These are phyloP conservation scores for Phasianus colchicus DNA, from an alignment of 2,113 vertebrate species.

Conservation along the genomic window DNA sequence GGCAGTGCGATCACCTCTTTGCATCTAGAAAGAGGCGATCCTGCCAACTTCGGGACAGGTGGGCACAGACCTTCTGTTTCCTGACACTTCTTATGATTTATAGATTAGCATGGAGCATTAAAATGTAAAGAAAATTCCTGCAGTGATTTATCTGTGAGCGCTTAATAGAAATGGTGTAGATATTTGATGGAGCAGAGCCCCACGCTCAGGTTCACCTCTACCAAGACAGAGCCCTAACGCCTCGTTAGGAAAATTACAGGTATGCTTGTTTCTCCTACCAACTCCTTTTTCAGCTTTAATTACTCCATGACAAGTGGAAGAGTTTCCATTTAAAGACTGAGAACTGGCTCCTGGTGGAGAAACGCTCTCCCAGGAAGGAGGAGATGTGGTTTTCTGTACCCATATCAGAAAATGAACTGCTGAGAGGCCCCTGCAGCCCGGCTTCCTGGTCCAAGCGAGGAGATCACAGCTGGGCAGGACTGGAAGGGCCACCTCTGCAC, in stretches of 20 bases:
- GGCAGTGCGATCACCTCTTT: slow-evolving; percentile 1
- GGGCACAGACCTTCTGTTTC: not conserved
- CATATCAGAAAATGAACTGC: not conserved
- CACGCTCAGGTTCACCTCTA: not conserved
- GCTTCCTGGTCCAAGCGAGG: not conserved
- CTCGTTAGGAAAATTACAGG: not conserved
- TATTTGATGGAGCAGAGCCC: not conserved
- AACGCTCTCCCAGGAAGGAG: accelerated
- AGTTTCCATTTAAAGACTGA: not conserved
- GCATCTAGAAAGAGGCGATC: not conserved
- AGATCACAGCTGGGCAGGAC: not conserved
- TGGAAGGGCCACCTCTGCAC: not conserved
- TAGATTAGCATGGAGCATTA: not conserved
- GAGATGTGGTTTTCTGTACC: not conserved
- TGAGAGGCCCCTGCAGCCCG: not conserved
- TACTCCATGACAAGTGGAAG: not conserved
- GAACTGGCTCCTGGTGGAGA: not conserved
- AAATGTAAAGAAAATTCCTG: not conserved
- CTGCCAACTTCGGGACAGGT: not conserved
- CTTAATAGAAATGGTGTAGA: not conserved
- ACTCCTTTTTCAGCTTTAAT: not conserved
- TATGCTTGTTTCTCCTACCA: not conserved
- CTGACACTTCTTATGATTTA: not conserved
- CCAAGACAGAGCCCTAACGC: not conserved
- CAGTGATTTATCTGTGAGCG: not conserved